Conservation (phyloP, 2,797 vertebrate genomes). For the Spinus olivaceus region DNA sequence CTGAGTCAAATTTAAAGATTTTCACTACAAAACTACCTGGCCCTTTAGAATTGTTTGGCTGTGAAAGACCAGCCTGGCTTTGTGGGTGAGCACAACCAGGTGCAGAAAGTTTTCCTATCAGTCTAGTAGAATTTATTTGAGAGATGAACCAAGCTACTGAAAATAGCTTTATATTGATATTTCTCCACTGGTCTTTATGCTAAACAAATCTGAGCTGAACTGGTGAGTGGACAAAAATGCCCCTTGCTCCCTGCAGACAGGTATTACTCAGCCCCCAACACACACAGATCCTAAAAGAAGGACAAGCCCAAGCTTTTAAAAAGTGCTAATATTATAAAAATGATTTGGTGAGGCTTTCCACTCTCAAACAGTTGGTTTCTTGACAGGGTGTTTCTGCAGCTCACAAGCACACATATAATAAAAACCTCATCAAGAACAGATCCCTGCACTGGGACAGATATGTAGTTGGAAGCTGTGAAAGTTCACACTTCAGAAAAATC, state of each 20-base stretch:
- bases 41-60: neutral
- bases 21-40: neutral
- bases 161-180: neutral
- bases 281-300: neutral
- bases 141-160: neutral
- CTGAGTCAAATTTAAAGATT: neutral
- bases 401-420: slow-evolving; percentile 29
- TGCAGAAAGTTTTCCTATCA: neutral
- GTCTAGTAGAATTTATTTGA: neutral
- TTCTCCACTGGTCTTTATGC: neutral
- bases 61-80: neutral
- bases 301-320: neutral
- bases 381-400: slow-evolving; percentile 18
- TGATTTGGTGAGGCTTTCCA: neutral
- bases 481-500: slow-evolving; percentile 23
- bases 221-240: neutral
- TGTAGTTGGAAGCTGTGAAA: slow-evolving; percentile 8
- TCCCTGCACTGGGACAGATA: slow-evolving; percentile 7
- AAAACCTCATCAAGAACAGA: slow-evolving; percentile 24
- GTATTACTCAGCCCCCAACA: neutral
- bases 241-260: neutral
- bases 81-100: neutral
- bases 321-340: neutral
- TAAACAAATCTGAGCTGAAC: neutral
- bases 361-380: slow-evolving; percentile 33